Evolutionary conservation across 2,797 vertebrate species (phyloP).

Genomic region (Numenius phaeopus): DNA sequence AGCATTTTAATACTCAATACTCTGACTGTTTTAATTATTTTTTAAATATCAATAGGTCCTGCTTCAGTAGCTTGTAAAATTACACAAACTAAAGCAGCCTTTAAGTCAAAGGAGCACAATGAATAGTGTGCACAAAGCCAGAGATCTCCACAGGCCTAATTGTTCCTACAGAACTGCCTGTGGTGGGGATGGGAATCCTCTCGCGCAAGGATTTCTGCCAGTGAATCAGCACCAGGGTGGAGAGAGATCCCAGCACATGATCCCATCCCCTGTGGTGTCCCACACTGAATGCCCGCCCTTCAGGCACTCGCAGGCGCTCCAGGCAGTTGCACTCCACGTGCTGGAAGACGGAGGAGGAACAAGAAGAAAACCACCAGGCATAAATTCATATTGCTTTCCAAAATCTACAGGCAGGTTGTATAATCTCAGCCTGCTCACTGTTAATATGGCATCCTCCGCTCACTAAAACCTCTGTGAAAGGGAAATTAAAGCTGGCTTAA

Average conservation of each 20-base stretch:
- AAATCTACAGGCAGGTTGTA: not conserved
- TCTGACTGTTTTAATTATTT: constrained; percentile 69
- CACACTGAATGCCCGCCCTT: fast-evolving
- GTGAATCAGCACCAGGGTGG: not conserved
- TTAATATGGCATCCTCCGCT: not conserved
- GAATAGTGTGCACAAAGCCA: not conserved
- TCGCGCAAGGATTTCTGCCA: not conserved
- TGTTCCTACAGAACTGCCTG: not conserved
- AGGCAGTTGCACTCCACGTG: too few relatives aligned
- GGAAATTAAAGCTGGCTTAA: not conserved
- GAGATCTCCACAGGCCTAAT: not conserved
- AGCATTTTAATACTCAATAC: constrained; percentile 65
- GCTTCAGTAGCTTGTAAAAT: constrained; percentile 72
- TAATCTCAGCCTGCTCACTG: not conserved
- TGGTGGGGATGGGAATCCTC: not conserved
- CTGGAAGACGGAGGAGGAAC: not conserved
- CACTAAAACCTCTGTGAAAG: not conserved
- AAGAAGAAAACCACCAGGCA: not conserved
- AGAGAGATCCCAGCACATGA: not conserved
- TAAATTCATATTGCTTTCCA: not conserved
- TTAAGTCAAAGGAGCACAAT: constrained; percentile 39
- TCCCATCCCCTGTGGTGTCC: not conserved
- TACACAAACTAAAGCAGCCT: constrained; percentile 38
- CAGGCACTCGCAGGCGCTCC: not conserved
- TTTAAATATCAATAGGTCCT: constrained; percentile 70